Evolutionary conservation across 2,113 vertebrate genomes (phyloP), one percentile per base, ranked within the genome.

Genomic region (Dromaius novaehollandiae): DNA sequence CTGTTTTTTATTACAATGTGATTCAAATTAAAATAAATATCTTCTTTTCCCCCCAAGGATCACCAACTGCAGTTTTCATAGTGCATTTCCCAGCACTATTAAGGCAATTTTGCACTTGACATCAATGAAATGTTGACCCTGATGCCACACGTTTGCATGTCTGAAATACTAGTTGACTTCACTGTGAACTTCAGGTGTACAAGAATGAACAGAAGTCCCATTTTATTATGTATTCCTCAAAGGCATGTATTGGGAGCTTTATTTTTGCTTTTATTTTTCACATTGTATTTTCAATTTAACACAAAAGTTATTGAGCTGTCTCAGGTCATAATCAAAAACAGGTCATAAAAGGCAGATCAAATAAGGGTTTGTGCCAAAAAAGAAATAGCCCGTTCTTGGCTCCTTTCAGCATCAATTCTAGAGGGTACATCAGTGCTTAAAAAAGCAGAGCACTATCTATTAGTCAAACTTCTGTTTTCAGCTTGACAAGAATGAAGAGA

Each of bases 291-390:
- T 90, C 83, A 70, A 58, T 77, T 11, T 15, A 51, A 95, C 70
- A 76, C 58, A 86, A 94, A 94, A 98, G 96, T 96, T 97, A 97
- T 69, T 98, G 98, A 96, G 95, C 70, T 97, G 90, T 95, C 96
- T 97, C 97, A 97, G 97, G 97, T 97, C 95, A 98, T 96, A 93
- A 98, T 97, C 96, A 98, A 98, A 91, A 98, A 96, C 86, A 96
- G 97, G 95, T 98, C 98, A 98, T 96, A 97, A 98, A 97, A 98
- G 90, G 56, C 40, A 98, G 97, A 98, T 97, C 97, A 98, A 75
- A 91, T 56, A 76, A 94, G 66, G 53, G 40, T 22, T 93, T 13
- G 22, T 44, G 34, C 25, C 65, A 90, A 93, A 95, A 96, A 91
- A 96, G 89, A 96, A 96, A 73, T 38, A 65, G 73, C 96, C 92